A percentile compares a stretch with the other conserved stretches of the same genome.
Evolutionary conservation across 2,113 vertebrate genomes (phyloP).

Genomic region (Phrynocephalus versicolor): DNA sequence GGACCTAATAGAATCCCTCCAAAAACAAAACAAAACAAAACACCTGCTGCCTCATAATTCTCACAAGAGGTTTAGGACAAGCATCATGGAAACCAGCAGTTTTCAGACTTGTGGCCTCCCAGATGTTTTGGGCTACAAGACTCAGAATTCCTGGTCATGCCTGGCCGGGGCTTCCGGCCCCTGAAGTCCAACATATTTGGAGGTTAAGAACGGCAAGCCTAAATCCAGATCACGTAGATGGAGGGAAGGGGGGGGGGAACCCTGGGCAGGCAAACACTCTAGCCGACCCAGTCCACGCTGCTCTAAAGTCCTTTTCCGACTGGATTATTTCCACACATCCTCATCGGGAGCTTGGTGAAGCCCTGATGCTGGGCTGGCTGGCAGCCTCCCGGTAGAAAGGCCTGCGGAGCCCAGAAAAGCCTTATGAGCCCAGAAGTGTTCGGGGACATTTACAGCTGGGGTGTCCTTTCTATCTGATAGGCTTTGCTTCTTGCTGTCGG

Average conservation of each 20-base stretch:
- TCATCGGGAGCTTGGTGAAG: not conserved
- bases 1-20: not conserved
- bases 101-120: too few species aligned
- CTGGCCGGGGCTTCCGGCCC: too few species aligned
- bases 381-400: not conserved
- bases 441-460: not conserved
- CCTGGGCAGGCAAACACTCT: not conserved
- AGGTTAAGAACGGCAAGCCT: too few species aligned
- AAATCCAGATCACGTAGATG: too few species aligned
- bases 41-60: not conserved
- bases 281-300: not conserved
- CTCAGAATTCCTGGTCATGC: too few species aligned
- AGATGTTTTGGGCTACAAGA: too few species aligned
- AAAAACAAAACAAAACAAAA: not conserved
- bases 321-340: not conserved
- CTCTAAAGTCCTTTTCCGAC: too few species aligned
- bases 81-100: not conserved
- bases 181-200: too few species aligned
- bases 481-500: not conserved
- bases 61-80: not conserved
- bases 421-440: not conserved
- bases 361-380: too few species aligned
- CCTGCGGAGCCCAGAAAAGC: not conserved
- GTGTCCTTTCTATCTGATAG: not conserved
- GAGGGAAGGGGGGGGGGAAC: not conserved